Conservation (phyloP, 2,113 vertebrate genomes). For the Brachyistius frenatus region DNA sequence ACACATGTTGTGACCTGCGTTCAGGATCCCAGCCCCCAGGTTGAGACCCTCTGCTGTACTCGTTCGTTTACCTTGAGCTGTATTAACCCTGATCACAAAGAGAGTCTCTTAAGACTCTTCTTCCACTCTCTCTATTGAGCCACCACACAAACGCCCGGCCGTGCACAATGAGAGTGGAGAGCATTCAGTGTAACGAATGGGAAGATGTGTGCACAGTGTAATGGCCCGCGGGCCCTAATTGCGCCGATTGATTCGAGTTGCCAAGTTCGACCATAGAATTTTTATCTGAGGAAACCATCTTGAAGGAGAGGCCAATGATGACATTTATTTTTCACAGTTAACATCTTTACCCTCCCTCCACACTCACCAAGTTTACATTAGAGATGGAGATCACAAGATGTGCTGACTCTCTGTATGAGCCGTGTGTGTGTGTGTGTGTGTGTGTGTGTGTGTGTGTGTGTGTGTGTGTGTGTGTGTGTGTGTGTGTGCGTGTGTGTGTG, state of each 20-base stretch:
- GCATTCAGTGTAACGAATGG: slow-evolving; percentile 67
- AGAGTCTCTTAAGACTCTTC: slow-evolving; percentile 59
- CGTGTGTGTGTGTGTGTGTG: slow-evolving; percentile 9
- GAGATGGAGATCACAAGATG: slow-evolving; percentile 78
- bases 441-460: slow-evolving; percentile 28
- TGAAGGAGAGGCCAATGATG: slow-evolving; percentile 73
- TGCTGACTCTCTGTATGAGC: slow-evolving; percentile 53
- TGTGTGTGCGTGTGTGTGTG: slow-evolving; percentile 25
- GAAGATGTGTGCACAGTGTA: slow-evolving; percentile 62
- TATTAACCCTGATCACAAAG: slow-evolving; percentile 71
- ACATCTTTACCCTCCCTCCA: slow-evolving; percentile 55
- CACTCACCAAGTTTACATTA: slow-evolving; percentile 71
- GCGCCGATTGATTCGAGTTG: slow-evolving; percentile 75
- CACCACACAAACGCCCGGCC: slow-evolving; percentile 36
- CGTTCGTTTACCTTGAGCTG: slow-evolving; percentile 67
- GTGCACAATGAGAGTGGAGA: slow-evolving; percentile 61
- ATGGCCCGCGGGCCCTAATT: slow-evolving; percentile 75
- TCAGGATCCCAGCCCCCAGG: slow-evolving; percentile 3
- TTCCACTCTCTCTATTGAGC: slow-evolving; percentile 61
- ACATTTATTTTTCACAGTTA: slow-evolving; percentile 81
- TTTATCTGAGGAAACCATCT: slow-evolving; percentile 72
- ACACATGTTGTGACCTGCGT: not conserved
- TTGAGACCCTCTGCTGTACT: slow-evolving; percentile 39
- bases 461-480: slow-evolving; percentile 32
- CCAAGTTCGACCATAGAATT: slow-evolving; percentile 66